Evolutionary conservation across 2,113 vertebrate genomes (phyloP).

Genomic region (Gasterosteus aculeatus): DNA sequence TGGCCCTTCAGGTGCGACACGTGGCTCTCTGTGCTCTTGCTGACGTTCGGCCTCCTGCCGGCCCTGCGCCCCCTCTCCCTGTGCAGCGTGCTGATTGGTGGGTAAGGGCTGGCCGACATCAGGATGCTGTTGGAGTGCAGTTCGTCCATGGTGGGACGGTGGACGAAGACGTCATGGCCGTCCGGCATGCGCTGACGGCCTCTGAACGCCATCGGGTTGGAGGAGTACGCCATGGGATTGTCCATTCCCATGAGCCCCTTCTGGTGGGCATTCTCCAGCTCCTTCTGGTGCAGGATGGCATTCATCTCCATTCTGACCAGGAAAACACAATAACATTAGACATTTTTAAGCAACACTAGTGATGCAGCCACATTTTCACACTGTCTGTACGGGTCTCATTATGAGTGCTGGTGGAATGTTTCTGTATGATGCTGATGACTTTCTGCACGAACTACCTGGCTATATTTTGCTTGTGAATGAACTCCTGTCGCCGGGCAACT

Average conservation of each 20-base stretch:
- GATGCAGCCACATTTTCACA: conserved; percentile 1
- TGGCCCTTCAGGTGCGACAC: conserved; percentile 78
- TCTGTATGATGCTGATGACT: conserved; percentile 1
- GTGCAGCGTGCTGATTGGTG: conserved; percentile 84
- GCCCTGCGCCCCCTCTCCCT: conserved; percentile 86
- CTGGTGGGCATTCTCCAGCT: conserved; percentile 90
- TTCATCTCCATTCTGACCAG: conserved; percentile 91
- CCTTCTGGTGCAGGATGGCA: conserved; percentile 93
- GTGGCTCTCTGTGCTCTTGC: conserved; percentile 82
- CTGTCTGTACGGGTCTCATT: not conserved
- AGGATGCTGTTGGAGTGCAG: conserved; percentile 86
- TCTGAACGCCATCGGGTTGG: conserved; percentile 83
- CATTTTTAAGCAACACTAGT: not conserved
- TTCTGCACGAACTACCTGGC: conserved; percentile 85
- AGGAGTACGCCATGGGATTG: conserved; percentile 85
- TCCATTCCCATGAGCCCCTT: conserved; percentile 87
- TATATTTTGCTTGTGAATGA: conserved; percentile 93
- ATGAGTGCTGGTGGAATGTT: conserved; percentile 12
- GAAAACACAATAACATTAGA: conserved; percentile 10
- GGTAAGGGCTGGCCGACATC: conserved; percentile 85
- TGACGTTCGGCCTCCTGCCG: conserved; percentile 81
- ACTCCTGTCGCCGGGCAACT: conserved; percentile 90
- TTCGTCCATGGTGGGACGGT: conserved; percentile 85
- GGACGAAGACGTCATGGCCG: conserved; percentile 86
- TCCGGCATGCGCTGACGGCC: conserved; percentile 85